Percentiles rank a stretch among this genome's conserved stretches.
Evolutionary conservation across 2,797 vertebrate species (phyloP).

Genomic region (Odontamblyopus rebecca): DNA sequence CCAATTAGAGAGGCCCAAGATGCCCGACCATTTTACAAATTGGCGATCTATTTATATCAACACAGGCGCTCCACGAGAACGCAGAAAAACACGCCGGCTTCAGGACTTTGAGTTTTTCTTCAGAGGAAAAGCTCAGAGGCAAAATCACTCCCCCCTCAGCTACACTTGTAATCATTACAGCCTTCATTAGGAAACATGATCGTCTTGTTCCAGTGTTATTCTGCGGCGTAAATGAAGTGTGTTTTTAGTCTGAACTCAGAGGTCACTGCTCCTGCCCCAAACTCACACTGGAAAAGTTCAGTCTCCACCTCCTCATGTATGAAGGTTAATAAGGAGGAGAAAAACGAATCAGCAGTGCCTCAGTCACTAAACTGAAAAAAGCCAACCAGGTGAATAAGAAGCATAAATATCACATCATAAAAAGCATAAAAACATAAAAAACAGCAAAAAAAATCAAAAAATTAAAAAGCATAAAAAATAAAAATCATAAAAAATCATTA

Average conservation of each 20-base stretch:
- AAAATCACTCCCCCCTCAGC: constrained; percentile 57
- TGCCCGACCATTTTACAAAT: constrained; percentile 85
- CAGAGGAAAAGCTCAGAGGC: constrained; percentile 50
- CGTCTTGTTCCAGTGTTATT: constrained; percentile 14
- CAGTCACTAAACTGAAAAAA: too few species aligned
- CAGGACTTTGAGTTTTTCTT: constrained; percentile 63
- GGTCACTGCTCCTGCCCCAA: neutral
- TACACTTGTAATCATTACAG: constrained; percentile 23
- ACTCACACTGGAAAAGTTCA: neutral
- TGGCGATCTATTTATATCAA: constrained; percentile 85
- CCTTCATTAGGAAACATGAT: constrained; percentile 37
- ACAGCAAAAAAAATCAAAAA: too few species aligned
- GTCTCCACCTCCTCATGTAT: too few species aligned
- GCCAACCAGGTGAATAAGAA: too few species aligned
- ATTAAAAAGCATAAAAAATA: too few species aligned
- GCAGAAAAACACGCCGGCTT: constrained; percentile 63
- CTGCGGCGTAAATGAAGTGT: constrained; percentile 4
- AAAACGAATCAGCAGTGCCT: too few species aligned
- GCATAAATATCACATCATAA: too few species aligned
- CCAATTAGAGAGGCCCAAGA: constrained; percentile 87
- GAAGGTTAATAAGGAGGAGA: too few species aligned
- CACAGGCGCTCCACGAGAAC: constrained; percentile 67
- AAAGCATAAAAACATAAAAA: too few species aligned
- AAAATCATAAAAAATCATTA: too few species aligned
- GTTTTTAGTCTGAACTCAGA: neutral